A percentile compares a stretch with the other conserved stretches of the same genome.
phyloP scores from a whole-genome alignment of 2,888 invertebrate species.

The Netelia melanura region DNA sequence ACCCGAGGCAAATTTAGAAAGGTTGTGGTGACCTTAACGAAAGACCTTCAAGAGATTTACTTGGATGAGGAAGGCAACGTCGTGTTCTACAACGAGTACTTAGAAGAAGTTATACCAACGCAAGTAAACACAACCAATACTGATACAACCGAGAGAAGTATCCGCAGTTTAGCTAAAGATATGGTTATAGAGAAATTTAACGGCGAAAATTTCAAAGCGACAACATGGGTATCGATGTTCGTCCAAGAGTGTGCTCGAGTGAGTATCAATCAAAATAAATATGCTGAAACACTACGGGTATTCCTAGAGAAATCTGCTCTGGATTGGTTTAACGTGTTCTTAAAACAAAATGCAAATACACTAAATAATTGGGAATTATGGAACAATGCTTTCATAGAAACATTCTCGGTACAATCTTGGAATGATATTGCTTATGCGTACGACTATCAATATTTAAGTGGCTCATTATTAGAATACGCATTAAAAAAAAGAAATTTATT shows the following conservation, averaged over 20 bases:
- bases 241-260: slow-evolving; percentile 66
- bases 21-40: slow-evolving; percentile 65
- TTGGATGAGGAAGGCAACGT: slow-evolving; percentile 71
- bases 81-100: slow-evolving; percentile 67
- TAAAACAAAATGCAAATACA: slow-evolving; percentile 63
- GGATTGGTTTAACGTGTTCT: slow-evolving; percentile 65
- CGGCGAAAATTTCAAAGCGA: slow-evolving; percentile 66
- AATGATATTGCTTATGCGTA: slow-evolving; percentile 69
- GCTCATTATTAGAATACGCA: too few relatives aligned
- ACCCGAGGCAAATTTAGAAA: slow-evolving; percentile 70
- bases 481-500: too few relatives aligned
- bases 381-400: slow-evolving; percentile 70
- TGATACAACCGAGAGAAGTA: slow-evolving; percentile 29
- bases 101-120: slow-evolving; percentile 56
- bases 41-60: slow-evolving; percentile 56
- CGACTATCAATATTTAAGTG: slow-evolving; percentile 67
- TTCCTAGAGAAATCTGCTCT: slow-evolving; percentile 68
- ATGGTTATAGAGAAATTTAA: slow-evolving; percentile 68
- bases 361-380: slow-evolving; percentile 64
- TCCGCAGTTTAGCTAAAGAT: slow-evolving; percentile 60
- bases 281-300: slow-evolving; percentile 68
- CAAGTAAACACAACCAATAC: slow-evolving; percentile 41
- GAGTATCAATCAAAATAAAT: slow-evolving; percentile 63
- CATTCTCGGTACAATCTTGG: slow-evolving; percentile 67
- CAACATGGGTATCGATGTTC: slow-evolving; percentile 59